Evolutionary conservation across 2,888 invertebrate species (phyloP).

Genomic region (Cheilosia impressa): DNA sequence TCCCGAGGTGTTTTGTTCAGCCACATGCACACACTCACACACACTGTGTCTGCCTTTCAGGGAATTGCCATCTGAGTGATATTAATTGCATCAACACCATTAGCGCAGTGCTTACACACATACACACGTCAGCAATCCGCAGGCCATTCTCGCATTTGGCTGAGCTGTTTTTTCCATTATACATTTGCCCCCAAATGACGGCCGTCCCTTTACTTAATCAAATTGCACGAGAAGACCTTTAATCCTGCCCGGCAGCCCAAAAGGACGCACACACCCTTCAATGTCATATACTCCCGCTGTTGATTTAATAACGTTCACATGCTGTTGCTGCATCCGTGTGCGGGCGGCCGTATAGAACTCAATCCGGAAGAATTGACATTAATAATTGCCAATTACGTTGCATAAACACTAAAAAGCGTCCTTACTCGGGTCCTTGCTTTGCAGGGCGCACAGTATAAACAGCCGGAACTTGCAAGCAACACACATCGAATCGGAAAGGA

Average conservation of each 20-base stretch:
- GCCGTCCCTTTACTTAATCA: slow-evolving; percentile 7
- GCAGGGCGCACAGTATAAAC: neutral
- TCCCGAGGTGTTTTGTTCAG: slow-evolving; percentile 2
- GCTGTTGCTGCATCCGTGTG: slow-evolving; percentile 5
- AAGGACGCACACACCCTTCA: neutral
- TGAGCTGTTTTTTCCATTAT: neutral
- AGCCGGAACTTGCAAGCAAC: slow-evolving; percentile 41
- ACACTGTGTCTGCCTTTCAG: neutral
- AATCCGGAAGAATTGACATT: slow-evolving; percentile 67
- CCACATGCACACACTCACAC: neutral
- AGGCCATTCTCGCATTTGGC: slow-evolving; percentile 12
- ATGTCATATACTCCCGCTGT: slow-evolving; percentile 16
- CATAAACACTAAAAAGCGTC: slow-evolving; percentile 60
- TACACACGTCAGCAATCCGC: slow-evolving; percentile 39
- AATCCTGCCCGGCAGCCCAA: slow-evolving; percentile 41
- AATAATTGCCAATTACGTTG: slow-evolving; percentile 66
- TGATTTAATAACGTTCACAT: slow-evolving; percentile 59
- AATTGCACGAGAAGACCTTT: slow-evolving; percentile 36
- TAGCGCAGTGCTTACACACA: neutral
- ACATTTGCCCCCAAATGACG: neutral
- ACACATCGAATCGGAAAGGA: slow-evolving; percentile 2
- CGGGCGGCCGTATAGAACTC: slow-evolving; percentile 7
- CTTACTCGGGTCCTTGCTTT: slow-evolving; percentile 16
- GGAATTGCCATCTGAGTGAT: slow-evolving; percentile 6
- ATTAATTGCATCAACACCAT: slow-evolving; percentile 60